A percentile compares a stretch with the other conserved stretches of the same genome.
These are phyloP conservation scores for Chanos chanos DNA, from an alignment of 2,797 vertebrate species.

Conservation along the genomic window DNA sequence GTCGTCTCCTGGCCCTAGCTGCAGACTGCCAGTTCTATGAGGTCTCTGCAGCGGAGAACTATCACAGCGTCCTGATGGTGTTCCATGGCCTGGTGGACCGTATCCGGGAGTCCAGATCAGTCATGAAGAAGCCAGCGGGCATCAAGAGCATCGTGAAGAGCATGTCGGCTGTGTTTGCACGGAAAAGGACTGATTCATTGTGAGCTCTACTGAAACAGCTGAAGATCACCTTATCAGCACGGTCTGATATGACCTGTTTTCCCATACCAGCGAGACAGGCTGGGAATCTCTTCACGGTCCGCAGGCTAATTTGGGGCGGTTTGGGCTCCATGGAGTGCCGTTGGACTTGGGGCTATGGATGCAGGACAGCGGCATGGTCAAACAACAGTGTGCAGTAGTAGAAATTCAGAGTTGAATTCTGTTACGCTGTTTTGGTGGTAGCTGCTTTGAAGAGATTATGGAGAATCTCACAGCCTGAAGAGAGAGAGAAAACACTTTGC, in stretches of 20 bases:
- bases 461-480: too few relatives aligned
- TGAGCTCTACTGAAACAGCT: conserved; percentile 41
- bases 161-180: conserved; percentile 72
- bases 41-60: conserved; percentile 76
- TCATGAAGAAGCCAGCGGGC: conserved; percentile 64
- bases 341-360: too few relatives aligned
- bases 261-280: not conserved
- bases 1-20: conserved; percentile 69
- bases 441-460: too few relatives aligned
- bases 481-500: too few relatives aligned
- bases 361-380: too few relatives aligned
- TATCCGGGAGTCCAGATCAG: conserved; percentile 63
- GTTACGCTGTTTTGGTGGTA: too few relatives aligned
- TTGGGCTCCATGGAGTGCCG: too few relatives aligned
- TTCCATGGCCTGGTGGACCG: conserved; percentile 70
- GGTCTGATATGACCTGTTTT: conserved; percentile 25
- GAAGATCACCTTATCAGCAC: conserved; percentile 4
- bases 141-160: conserved; percentile 76
- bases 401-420: too few relatives aligned
- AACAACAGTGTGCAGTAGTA: too few relatives aligned
- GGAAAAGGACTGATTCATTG: conserved; percentile 71
- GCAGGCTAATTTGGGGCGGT: too few relatives aligned
- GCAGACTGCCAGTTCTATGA: conserved; percentile 75
- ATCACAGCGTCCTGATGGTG: conserved; percentile 72
- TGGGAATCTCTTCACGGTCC: too few relatives aligned